Base-by-base conservation (phyloP, 2,888 invertebrate genomes). In the Gastracanthus pulcherrimus region DNA sequence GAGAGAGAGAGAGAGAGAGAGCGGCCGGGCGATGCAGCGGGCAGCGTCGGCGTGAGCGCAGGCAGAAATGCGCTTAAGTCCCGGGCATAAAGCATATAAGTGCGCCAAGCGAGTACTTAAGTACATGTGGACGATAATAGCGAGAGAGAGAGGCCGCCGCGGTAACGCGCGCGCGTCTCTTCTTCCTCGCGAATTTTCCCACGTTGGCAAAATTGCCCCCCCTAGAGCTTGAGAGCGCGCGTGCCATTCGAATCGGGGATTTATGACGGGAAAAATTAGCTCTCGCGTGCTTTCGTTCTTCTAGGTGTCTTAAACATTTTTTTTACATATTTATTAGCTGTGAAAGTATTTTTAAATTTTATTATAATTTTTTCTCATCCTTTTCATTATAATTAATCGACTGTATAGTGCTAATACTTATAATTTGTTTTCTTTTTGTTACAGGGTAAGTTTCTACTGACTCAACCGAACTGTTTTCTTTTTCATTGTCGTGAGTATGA, bases 151-250 rank as follows among this genome's bases (percentile, higher is more conserved):
- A 64, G 41, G 55, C 31, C 70, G 62, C 75, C 80, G 78, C 81
- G 80, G 78, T 62, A 64, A 41, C 71, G 67, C 51, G 75, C 36
- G 41, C 55, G 31, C 66, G 16, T n/a, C 62, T n/a, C 36, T 62
- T 72, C 71, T 51, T 36, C 6, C 62, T 72, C 84, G 58, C 72
- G 82, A 83, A 87, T 87, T 88, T n/a, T 88, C 87, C 87, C 88
- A 88, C 88, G 87, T 84, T 84, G 84, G 82, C 78, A 81, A 85
- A 85, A 86, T 87, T 85, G 81, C 85, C 62, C 60, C 60, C 69
- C 36, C 36, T 36, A 23, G 64, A 38, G 23, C 16, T 7, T 9
- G n/a, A n/a, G n/a, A n/a, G n/a, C n/a, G 45, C 62, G 2, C 31
- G 62, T 31, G 38, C 45, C 58, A 62, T 69, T 78, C 64, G 72